phyloP scores from a whole-genome alignment of 2,888 invertebrate genomes.

The Drosophila algonquin region DNA sequence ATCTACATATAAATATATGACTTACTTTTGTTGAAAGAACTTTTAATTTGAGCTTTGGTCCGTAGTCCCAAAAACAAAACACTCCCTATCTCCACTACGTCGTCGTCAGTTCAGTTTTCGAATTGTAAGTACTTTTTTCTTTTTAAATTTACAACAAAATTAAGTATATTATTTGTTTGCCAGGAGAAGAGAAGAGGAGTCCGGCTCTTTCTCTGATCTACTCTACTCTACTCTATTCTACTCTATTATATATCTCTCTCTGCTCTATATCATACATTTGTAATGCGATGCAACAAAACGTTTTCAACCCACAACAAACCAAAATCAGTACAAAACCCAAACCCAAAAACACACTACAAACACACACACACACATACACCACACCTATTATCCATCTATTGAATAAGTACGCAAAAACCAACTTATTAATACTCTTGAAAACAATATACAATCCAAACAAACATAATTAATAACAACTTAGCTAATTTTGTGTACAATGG shows the following conservation, averaged over 20 bases:
- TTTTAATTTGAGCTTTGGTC: constrained; percentile 1
- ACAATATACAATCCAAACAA: constrained; percentile 38
- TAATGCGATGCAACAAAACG: constrained; percentile 80
- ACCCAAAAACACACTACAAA: constrained; percentile 37
- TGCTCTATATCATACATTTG: constrained; percentile 63
- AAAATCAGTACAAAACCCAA: neutral
- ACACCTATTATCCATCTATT: constrained; percentile 58
- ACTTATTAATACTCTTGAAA: constrained; percentile 67
- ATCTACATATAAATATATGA: constrained; percentile 3
- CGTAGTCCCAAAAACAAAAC: neutral
- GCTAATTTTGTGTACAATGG: constrained; percentile 79
- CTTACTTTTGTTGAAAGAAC: constrained; percentile 3
- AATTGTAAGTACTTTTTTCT: constrained; percentile 82
- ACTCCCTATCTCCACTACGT: constrained; percentile 45
- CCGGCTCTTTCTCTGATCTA: constrained; percentile 12
- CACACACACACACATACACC: constrained; percentile 35
- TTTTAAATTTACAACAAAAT: constrained; percentile 58
- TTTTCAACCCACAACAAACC: constrained; percentile 54
- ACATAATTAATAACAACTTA: constrained; percentile 74
- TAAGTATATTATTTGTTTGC: constrained; percentile 44
- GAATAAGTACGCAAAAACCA: constrained; percentile 62
- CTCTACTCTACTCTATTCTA: constrained; percentile 38
- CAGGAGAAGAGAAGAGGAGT: constrained; percentile 50
- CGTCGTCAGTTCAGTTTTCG: constrained; percentile 77
- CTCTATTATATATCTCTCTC: constrained; percentile 44